These are phyloP conservation scores for Drosophila tristis DNA, from an alignment of 1,140 invertebrate genomes.

Conservation along the genomic window DNA sequence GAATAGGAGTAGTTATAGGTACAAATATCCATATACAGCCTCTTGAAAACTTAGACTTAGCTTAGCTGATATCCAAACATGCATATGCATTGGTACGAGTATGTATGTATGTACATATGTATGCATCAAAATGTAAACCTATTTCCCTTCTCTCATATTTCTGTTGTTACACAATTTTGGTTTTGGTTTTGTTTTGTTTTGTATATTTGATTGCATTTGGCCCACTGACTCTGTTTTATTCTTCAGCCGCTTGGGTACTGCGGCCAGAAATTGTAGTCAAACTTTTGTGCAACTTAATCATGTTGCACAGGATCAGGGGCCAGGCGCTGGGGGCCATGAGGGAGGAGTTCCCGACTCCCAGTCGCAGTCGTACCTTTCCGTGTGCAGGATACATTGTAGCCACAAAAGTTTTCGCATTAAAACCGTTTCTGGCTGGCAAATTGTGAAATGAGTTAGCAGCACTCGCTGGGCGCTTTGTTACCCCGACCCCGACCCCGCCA, in stretches of 20 bases:
- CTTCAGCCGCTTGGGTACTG: constrained; percentile 27
- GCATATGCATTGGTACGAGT: too few relatives aligned
- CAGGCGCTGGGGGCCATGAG: neutral
- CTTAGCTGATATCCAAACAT: too few relatives aligned
- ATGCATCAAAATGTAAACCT: too few relatives aligned
- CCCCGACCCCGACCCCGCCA: neutral
- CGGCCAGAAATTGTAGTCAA: constrained; percentile 46
- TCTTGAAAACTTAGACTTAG: too few relatives aligned
- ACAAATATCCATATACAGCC: too few relatives aligned
- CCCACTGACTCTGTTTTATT: constrained; percentile 50
- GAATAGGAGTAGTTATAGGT: too few relatives aligned
- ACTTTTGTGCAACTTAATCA: constrained; percentile 75
- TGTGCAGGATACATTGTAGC: constrained; percentile 53
- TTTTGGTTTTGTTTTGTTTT: constrained; percentile 27
- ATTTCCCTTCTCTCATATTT: neutral
- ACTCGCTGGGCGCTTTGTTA: constrained; percentile 34
- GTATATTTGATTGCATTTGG: constrained; percentile 72
- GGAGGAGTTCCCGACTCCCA: neutral
- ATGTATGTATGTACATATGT: too few relatives aligned
- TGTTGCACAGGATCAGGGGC: constrained; percentile 26
- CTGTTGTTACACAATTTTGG: constrained; percentile 49
- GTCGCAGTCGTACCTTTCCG: constrained; percentile 38
- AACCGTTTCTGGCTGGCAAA: constrained; percentile 73
- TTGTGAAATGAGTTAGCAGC: constrained; percentile 75
- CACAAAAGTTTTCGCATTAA: constrained; percentile 78